phyloP scores from a whole-genome alignment of 2,113 vertebrate genomes.

The Callipepla californica region DNA sequence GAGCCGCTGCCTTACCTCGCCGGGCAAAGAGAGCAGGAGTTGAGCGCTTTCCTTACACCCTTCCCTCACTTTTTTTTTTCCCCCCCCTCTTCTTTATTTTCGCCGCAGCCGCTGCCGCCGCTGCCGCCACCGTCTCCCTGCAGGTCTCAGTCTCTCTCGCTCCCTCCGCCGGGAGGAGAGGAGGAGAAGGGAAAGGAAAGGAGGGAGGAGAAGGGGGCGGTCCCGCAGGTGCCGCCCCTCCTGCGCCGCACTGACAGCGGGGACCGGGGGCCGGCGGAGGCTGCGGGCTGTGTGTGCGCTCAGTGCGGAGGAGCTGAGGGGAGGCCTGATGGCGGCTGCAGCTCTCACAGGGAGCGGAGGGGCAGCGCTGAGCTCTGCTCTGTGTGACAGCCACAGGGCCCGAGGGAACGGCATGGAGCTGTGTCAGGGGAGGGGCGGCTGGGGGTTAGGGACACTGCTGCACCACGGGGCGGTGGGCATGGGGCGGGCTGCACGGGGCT shows the following conservation, averaged over 20 bases:
- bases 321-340: no score
- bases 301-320: no score
- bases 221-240: slow-evolving; percentile 53
- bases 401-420: background rate
- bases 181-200: background rate
- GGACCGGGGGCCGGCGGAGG: background rate
- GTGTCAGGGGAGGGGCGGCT: background rate
- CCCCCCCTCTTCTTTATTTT: no score
- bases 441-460: background rate
- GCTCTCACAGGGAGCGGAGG: no score
- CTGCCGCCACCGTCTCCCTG: background rate
- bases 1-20: slow-evolving; percentile 43
- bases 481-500: background rate
- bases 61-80: background rate
- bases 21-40: background rate
- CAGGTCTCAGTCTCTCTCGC: background rate
- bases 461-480: background rate
- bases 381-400: no score
- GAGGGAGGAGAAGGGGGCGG: slow-evolving; percentile 44
- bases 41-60: background rate
- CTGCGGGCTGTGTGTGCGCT: background rate
- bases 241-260: background rate
- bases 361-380: no score
- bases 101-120: background rate
- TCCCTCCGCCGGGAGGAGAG: background rate